Evolutionary conservation across 2,113 vertebrate species (phyloP).

Genomic region (Crotalus horridus): DNA sequence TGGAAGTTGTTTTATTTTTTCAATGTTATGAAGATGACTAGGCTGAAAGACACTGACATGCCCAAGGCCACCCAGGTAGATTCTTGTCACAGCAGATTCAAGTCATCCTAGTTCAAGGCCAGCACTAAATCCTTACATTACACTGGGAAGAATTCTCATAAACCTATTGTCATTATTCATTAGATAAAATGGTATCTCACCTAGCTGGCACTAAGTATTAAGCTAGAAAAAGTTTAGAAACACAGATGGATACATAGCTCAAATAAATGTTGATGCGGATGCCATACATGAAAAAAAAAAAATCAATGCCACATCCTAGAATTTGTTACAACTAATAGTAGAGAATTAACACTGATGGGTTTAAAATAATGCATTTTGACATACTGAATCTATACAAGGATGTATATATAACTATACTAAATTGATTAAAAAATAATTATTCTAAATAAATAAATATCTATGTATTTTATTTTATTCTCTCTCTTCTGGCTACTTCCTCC

Average conservation of each 20-base stretch:
- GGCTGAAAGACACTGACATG: neutral
- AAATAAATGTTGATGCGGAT: neutral
- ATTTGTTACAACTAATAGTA: too few species aligned
- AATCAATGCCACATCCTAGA: too few species aligned
- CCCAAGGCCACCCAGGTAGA: neutral
- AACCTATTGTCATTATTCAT: neutral
- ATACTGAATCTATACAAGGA: neutral
- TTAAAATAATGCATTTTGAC: neutral
- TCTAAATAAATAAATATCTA: neutral
- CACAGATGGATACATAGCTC: neutral
- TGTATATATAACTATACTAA: neutral
- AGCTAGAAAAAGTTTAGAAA: neutral
- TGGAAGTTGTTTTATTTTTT: neutral
- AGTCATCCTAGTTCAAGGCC: neutral
- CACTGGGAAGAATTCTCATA: neutral
- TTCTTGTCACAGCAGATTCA: slow-evolving; percentile 1
- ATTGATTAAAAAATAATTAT: neutral
- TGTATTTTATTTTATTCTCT: neutral
- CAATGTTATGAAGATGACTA: neutral
- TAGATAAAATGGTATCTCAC: neutral
- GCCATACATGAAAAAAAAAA: neutral
- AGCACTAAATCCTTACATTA: neutral
- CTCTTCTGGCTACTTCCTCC: neutral
- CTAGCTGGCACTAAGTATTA: neutral
- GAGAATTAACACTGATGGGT: neutral